These are phyloP conservation scores for Plebejus argus DNA, from an alignment of 2,888 invertebrate genomes.

Conservation along the genomic window DNA sequence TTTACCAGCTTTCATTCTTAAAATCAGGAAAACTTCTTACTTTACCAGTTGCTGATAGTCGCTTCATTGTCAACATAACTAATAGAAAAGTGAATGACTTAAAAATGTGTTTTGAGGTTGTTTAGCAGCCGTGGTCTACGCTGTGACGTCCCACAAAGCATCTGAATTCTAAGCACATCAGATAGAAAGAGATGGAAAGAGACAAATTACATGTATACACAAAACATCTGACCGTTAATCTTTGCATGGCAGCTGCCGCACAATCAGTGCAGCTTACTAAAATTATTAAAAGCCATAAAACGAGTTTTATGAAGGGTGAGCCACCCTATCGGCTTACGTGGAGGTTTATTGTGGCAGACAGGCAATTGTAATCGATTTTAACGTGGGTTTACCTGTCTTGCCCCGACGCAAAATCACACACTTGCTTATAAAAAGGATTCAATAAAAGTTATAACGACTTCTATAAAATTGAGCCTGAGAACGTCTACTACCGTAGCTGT, in stretches of 20 bases:
- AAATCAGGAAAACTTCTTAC: neutral
- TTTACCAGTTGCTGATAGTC: neutral
- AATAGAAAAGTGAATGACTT: neutral
- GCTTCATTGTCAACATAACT: neutral
- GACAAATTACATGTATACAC: neutral
- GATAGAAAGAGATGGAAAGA: neutral
- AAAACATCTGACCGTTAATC: slow-evolving; percentile 39
- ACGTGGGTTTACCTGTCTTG: slow-evolving; percentile 23
- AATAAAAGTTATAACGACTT: neutral
- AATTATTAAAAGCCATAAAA: slow-evolving; percentile 80
- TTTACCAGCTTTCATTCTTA: too few relatives aligned
- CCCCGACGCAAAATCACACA: neutral
- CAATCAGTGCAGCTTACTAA: slow-evolving; percentile 79
- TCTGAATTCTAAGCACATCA: slow-evolving; percentile 12
- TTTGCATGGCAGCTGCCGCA: slow-evolving; percentile 70
- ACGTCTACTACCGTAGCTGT: neutral
- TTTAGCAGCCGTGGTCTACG: neutral
- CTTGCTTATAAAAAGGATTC: neutral
- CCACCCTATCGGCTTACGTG: slow-evolving; percentile 71
- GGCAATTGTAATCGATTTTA: slow-evolving; percentile 63
- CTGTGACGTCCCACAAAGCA: neutral
- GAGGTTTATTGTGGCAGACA: slow-evolving; percentile 71
- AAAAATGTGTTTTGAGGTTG: neutral
- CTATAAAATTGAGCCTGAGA: slow-evolving; percentile 8
- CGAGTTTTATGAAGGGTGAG: slow-evolving; percentile 75